Base-by-base conservation (phyloP, 2,113 vertebrate genomes). In the Cygnus atratus region DNA sequence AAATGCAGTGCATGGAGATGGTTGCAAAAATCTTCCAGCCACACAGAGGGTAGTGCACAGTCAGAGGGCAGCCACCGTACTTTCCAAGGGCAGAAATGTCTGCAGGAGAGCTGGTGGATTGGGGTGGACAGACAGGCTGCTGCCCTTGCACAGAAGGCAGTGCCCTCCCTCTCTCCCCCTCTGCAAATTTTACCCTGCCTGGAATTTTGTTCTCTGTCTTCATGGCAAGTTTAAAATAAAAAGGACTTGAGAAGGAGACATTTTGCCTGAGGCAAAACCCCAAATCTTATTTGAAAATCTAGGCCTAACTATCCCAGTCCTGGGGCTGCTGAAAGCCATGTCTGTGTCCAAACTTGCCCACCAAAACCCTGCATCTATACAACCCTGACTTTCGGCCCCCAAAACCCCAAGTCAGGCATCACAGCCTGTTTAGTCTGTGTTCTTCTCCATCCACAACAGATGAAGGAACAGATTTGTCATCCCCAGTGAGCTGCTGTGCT, bases 391-490 rank as follows among this genome's bases (percentile, higher is more conserved):
- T 88, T 84, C 7, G 3, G 35, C 9, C 65, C 39, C 41, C 8
- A 1, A 90, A 84, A 74, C 11, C 20, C 2, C 2, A 90, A 25
- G n/a, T 79, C 37, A 58, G 29, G 10, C 35, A 15, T 46, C 29
- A 13, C 6, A 52, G 13, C 29, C 35, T 78, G 85, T 94, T 50
- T 87, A 35, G 90, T 59, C 76, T 61, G 14, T 59, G 46, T n/a
- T 76, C 50, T 92, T 76, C 77, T 37, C 57, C 86, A 85, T 71
- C 80, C 92, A 88, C 54, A 84, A 63, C 18, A 93, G 61, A 76
- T 59, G 74, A 95, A 87, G n/a, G 25, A 88, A 94, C 66, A 73
- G 50, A 13, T 61, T 91, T 71, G 33, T 92, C 92, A 48, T 29
- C 65, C 65, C 59, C 67, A 77, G 77, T 5, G 57, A 91, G 90